Base-by-base conservation (phyloP, 2,888 invertebrate genomes). In the Pristionchus maxplancki region DNA sequence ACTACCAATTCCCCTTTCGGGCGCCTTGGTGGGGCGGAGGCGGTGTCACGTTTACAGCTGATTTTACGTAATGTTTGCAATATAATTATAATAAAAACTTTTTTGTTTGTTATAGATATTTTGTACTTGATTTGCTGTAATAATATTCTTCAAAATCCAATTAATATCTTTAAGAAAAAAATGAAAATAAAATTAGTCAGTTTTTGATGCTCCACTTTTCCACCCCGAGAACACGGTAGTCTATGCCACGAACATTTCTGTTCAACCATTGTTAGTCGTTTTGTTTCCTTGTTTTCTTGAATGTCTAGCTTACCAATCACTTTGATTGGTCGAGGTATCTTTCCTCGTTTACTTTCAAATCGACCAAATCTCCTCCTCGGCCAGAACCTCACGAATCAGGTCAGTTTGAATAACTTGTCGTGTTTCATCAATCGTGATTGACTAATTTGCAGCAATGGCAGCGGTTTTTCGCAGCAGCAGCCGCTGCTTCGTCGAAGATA, bases 401-500 rank as follows among this genome's bases (percentile, higher is more conserved):
- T 78, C n/a, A n/a, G 78, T 78, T 78, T 78, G 40, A 9, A 40
- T 13, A 6, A 37, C 31, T 64, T 64, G 1, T 31, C 44, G 37
- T 40, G 78, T 78, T 78, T 44, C 28, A n/a, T 28, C 24, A 74
- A 31, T 40, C 2, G 28, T 48, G 0, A n/a, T 78, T 28, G 1
- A 44, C n/a, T 74, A 48, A 9, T 78, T 58, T 58, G 37, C 64
- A 85, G 85, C 64, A 58, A 64, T 85, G 85, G 62, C 62, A 85
- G 24, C 85, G 85, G 15, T 85, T 62, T 40, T 85, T 85, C 28
- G 85, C 85, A 13, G 44, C 85, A n/a, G 64, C 62, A 44, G 58
- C 62, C 28, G 40, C 85, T 9, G 40, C 40, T 1, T 40, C 62
- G 28, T 20, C 44, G 20, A 85, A 85, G 85, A 58, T 64, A 37